phyloP scores from a whole-genome alignment of 2,797 vertebrate genomes.

The Garrulus glandarius region DNA sequence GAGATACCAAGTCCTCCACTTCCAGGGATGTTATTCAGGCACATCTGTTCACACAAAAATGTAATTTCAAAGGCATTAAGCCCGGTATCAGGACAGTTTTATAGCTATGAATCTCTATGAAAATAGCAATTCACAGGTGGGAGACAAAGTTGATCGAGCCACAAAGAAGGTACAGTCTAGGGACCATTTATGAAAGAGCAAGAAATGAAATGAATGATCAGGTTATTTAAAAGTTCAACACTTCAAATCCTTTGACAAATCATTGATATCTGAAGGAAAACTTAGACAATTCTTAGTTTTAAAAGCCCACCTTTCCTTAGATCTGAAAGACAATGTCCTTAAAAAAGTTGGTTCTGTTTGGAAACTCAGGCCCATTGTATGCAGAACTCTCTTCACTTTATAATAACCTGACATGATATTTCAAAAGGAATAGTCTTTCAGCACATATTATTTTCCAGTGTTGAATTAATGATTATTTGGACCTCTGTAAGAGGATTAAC shows the following conservation, averaged over 20 bases:
- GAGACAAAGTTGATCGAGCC: not conserved
- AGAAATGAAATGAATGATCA: not conserved
- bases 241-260: not conserved
- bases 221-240: not conserved
- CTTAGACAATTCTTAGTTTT: not conserved
- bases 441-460: not conserved
- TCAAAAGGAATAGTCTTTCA: not conserved
- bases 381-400: not conserved
- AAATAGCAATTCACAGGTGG: not conserved
- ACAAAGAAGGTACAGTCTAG: not conserved
- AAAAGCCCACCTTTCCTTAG: not conserved
- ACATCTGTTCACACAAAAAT: not conserved
- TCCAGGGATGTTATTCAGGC: not conserved
- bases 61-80: constrained; percentile 14
- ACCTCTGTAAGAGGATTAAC: not conserved
- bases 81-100: not conserved
- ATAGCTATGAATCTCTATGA: not conserved
- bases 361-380: not conserved
- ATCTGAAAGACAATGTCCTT: not conserved
- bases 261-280: not conserved
- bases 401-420: not conserved
- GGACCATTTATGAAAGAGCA: not conserved
- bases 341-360: not conserved
- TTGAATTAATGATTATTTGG: not conserved
- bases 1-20: not conserved